phyloP scores from a whole-genome alignment of 2,113 vertebrate genomes.

The Aegotheles bennettii region DNA sequence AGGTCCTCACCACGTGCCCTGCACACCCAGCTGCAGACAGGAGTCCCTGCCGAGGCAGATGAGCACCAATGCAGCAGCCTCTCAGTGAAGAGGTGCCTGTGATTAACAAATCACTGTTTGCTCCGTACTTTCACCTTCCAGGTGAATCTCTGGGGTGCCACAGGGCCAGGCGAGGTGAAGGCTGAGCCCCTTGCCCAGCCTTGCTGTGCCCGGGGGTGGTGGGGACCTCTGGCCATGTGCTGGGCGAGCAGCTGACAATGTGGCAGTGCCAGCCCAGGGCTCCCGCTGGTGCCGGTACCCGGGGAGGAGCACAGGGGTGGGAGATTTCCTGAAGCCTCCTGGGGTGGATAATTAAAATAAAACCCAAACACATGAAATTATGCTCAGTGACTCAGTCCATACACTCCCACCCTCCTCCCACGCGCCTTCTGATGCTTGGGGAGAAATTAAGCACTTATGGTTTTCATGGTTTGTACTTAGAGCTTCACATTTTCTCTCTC shows the following conservation, averaged over 20 bases:
- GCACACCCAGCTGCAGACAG: too few species aligned
- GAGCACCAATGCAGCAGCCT: background rate
- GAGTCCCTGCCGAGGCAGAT: too few species aligned
- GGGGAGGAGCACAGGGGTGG: background rate
- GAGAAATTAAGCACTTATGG: fast-evolving
- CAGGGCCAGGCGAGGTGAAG: too few species aligned
- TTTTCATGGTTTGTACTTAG: background rate
- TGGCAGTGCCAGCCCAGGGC: too few species aligned
- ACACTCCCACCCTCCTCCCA: background rate
- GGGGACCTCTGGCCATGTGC: too few species aligned
- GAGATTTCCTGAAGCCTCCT: background rate
- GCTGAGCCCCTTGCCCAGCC: too few species aligned
- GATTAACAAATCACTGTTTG: background rate
- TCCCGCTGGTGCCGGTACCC: background rate
- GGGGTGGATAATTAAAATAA: background rate
- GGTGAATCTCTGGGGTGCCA: background rate
- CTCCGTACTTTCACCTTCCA: background rate
- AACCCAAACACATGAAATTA: background rate
- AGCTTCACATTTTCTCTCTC: background rate
- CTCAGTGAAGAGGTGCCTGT: background rate
- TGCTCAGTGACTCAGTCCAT: conserved; percentile 7
- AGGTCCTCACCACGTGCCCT: too few species aligned
- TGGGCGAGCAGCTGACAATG: too few species aligned
- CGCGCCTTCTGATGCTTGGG: background rate
- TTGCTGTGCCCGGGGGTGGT: too few species aligned